phyloP scores from a whole-genome alignment of 2,113 vertebrate species.

The Pontoporia blainvillei region DNA sequence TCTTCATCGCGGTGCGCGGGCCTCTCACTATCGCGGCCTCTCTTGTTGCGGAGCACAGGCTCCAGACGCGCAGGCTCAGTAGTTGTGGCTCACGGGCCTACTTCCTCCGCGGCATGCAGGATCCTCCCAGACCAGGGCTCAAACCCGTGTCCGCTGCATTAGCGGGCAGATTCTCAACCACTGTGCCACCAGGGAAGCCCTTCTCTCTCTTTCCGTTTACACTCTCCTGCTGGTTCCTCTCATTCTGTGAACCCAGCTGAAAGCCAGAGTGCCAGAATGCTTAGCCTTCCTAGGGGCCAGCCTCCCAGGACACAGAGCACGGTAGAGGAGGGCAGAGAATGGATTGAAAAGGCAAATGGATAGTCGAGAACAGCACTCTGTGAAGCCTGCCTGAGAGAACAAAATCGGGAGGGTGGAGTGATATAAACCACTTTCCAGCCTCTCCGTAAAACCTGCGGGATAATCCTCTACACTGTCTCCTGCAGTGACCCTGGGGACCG shows the following conservation, averaged over 20 bases:
- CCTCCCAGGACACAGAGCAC: not conserved
- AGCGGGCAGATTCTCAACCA: too few relatives aligned
- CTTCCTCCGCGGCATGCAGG: too few relatives aligned
- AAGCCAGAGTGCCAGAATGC: not conserved
- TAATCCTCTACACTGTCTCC: fast-evolving
- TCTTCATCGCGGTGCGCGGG: too few relatives aligned
- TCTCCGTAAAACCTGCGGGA: not conserved
- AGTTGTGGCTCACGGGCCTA: too few relatives aligned
- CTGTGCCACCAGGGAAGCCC: too few relatives aligned
- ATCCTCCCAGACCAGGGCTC: too few relatives aligned
- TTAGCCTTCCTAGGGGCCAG: not conserved
- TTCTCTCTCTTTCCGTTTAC: not conserved
- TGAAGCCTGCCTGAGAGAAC: not conserved
- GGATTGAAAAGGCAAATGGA: not conserved
- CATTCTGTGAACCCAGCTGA: not conserved
- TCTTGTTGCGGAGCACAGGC: too few relatives aligned
- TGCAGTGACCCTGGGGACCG: not conserved
- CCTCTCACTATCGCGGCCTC: too few relatives aligned
- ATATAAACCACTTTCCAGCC: not conserved
- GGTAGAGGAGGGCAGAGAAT: not conserved
- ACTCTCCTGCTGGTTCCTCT: not conserved
- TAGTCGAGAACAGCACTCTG: not conserved
- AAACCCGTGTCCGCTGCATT: too few relatives aligned
- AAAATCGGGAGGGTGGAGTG: not conserved
- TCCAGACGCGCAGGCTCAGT: too few relatives aligned